A percentile compares a stretch with the other conserved stretches of the same genome.
Conservation (phyloP, 2,888 invertebrate species). For the Xestia rhomboidea region DNA sequence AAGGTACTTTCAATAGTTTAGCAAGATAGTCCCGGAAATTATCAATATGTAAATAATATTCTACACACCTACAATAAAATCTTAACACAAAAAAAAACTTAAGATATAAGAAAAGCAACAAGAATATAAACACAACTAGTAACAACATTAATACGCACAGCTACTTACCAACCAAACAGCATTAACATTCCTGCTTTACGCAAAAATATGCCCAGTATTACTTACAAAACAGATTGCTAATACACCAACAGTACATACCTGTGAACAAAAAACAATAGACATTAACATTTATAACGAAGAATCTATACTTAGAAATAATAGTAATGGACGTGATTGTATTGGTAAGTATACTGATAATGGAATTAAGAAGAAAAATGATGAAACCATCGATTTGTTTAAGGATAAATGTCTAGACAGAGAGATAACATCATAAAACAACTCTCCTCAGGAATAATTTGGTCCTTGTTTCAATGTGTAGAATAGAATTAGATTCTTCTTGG, state of each 20-base stretch:
- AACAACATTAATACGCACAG: conserved; percentile 3
- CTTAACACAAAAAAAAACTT: no score
- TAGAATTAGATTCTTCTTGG: neutral
- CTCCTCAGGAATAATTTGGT: neutral
- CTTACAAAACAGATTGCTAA: conserved; percentile 37
- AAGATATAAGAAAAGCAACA: neutral
- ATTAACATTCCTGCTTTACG: conserved; percentile 11
- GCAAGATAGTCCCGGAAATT: neutral
- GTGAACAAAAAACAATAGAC: conserved; percentile 57
- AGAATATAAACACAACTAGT: neutral
- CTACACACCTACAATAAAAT: fast-evolving
- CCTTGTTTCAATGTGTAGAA: neutral
- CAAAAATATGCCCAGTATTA: conserved; percentile 34
- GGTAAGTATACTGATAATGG: conserved; percentile 15
- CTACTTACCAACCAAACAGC: conserved; percentile 13
- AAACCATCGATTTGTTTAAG: conserved; percentile 12
- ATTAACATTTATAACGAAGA: conserved; percentile 41
- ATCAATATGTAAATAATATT: no score
- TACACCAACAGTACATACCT: conserved; percentile 51
- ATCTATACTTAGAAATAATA: conserved; percentile 39
- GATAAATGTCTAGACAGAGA: neutral
- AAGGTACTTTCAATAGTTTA: neutral
- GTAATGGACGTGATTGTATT: conserved; percentile 36
- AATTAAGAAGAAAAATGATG: conserved; percentile 35
- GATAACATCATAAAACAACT: neutral